These are phyloP conservation scores for Zoroaster sp. DNA, from an alignment of 53 echinoderm and acorn worm genomes.

Conservation along the genomic window DNA sequence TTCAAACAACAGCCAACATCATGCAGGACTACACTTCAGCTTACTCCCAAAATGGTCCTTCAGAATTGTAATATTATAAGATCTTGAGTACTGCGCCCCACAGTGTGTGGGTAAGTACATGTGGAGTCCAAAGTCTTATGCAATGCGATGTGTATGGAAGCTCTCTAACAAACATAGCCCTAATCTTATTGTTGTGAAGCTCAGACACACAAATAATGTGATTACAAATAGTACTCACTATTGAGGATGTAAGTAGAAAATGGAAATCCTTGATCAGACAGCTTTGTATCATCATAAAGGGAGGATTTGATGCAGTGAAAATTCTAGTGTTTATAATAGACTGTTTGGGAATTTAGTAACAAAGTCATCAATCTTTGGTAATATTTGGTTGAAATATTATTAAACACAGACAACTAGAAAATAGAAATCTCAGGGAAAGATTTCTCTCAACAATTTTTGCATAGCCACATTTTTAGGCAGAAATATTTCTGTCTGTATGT, in stretches of 20 bases:
- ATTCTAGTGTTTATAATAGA: too few species aligned
- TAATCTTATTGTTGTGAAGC: constrained; percentile 4
- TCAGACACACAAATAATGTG: not conserved
- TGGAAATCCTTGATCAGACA: too few species aligned
- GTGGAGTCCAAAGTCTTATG: constrained; percentile 4
- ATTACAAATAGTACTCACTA: not conserved
- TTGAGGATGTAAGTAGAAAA: not conserved
- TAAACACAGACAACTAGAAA: too few species aligned
- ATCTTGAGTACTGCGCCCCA: not conserved
- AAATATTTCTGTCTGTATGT: too few species aligned
- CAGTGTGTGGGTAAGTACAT: not conserved
- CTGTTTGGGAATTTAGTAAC: too few species aligned
- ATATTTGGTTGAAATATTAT: too few species aligned
- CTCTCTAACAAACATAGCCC: not conserved
- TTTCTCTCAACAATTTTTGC: too few species aligned
- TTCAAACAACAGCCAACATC: not conserved
- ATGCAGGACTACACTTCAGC: not conserved
- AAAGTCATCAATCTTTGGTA: too few species aligned
- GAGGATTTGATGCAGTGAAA: too few species aligned
- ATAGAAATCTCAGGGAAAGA: too few species aligned
- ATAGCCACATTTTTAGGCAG: too few species aligned
- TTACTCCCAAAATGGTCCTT: constrained; percentile 6
- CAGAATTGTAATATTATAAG: not conserved
- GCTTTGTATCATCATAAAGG: too few species aligned
- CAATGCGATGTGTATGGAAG: not conserved